Evolutionary conservation across 2,888 invertebrate genomes (phyloP), one percentile per base, ranked within the genome.

Genomic region (Rhagophthalmus giganteus): DNA sequence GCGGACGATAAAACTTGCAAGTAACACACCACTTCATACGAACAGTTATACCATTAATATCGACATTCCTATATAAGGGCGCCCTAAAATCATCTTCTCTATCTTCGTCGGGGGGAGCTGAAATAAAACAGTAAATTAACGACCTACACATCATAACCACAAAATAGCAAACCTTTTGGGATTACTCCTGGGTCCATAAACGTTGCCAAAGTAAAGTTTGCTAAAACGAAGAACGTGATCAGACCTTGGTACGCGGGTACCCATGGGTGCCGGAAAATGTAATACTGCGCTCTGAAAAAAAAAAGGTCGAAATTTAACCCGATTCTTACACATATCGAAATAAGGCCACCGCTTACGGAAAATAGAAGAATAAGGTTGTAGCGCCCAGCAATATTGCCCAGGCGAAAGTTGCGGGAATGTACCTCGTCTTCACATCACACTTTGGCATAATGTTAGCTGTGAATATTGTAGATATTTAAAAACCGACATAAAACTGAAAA

Each of bases 1-100:
- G 99, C 73, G 99, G 99, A 69, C 99, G 83, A 79, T 99, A 99
- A 81, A 99, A 99, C 80, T 97, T 95, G 80, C 99, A 99, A 1
- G 99, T 99, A 63, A 95, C 93, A 78, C 99, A 98, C 98, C 98
- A 99, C 79, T 99, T 99, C 98, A 99, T 98, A 57, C 98, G 88
- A 55, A 99, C 96, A 8, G 95, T 95, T 63, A 98, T 95, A 55
- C 97, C 97, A 78, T 96, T 94, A 64, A 99, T 96, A 77, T 98
- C 97, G 59, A 97, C 94, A 76, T 89, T 95, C 78, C 94, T 94
- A 77, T 97, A 98, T 54, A 99, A 80, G 6, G 94, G 94, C 54
- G 97, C 94, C 67, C 96, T 84, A 72, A 95, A 92, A 77, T 99
- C 98, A 76, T 98, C 97, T 78, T 96, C 96, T 65, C 91, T 82